Conservation (phyloP, 1,140 invertebrate genomes). For the Fopius arisanus region DNA sequence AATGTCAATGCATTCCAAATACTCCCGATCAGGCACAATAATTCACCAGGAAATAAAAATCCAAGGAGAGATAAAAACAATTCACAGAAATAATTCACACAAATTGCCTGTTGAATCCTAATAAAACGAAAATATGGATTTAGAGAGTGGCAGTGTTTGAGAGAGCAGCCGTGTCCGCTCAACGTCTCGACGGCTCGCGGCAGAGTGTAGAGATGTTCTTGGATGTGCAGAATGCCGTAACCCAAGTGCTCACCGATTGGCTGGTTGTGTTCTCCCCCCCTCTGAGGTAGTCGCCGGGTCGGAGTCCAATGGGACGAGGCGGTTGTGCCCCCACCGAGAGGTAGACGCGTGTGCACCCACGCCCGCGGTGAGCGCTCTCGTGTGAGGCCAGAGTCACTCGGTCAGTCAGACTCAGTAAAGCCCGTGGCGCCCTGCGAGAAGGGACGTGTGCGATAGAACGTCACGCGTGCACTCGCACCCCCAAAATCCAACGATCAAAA, state of each 20-base stretch:
- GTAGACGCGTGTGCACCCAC: slow-evolving; percentile 60
- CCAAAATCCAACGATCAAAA: background rate
- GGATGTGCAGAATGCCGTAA: background rate
- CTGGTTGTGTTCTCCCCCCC: slow-evolving; percentile 35
- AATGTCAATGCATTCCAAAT: too few species aligned
- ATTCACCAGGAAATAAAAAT: too few species aligned
- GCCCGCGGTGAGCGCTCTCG: slow-evolving; percentile 45
- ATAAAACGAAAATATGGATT: slow-evolving; percentile 9
- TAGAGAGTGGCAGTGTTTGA: background rate
- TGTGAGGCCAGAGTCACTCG: slow-evolving; percentile 22
- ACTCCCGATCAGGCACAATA: too few species aligned
- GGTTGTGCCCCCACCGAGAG: slow-evolving; percentile 18
- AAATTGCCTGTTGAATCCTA: too few species aligned
- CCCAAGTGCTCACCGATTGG: slow-evolving; percentile 42
- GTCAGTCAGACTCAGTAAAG: slow-evolving; percentile 56
- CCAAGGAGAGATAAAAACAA: too few species aligned
- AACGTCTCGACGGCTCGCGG: slow-evolving; percentile 42
- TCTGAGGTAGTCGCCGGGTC: slow-evolving; percentile 17
- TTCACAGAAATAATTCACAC: background rate
- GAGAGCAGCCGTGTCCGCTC: background rate
- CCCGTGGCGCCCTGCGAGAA: slow-evolving; percentile 56
- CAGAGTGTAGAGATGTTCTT: slow-evolving; percentile 42
- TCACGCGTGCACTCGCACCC: background rate
- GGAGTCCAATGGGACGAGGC: slow-evolving; percentile 40
- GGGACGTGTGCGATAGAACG: slow-evolving; percentile 34